phyloP scores from a whole-genome alignment of 2,113 vertebrate species.

The Leucoraja erinaceus region DNA sequence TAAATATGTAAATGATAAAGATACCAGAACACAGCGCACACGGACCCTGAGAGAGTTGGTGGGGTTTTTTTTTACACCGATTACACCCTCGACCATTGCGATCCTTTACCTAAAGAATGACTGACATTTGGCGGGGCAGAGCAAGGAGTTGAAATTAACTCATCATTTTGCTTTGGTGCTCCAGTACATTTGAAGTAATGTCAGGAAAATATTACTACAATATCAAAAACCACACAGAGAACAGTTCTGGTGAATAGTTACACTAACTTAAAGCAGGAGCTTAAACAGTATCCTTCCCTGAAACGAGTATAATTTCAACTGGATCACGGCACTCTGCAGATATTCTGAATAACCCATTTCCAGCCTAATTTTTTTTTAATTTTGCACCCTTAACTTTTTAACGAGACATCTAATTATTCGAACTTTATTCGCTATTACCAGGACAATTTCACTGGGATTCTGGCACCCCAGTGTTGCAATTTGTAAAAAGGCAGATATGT shows the following conservation, averaged over 20 bases:
- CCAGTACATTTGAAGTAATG: background rate
- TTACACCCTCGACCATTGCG: background rate
- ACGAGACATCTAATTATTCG: background rate
- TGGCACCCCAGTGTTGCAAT: background rate
- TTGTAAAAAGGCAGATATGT: background rate
- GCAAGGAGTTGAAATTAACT: slow-evolving; percentile 23
- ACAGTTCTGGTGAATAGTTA: slow-evolving; percentile 18
- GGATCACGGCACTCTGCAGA: background rate
- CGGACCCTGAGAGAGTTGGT: background rate
- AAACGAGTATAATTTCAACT: background rate
- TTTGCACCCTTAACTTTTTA: background rate
- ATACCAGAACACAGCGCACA: background rate
- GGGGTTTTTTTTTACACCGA: background rate
- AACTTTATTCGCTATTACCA: background rate
- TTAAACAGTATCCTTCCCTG: background rate
- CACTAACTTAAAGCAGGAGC: background rate
- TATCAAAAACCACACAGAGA: background rate
- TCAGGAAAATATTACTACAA: background rate
- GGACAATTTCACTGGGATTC: background rate
- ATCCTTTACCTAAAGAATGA: background rate
- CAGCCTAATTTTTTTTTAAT: background rate
- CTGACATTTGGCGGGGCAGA: background rate
- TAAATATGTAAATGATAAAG: slow-evolving; percentile 24
- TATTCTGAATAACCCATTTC: background rate
- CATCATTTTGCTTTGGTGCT: background rate